Evolutionary conservation across 2,113 vertebrate species (phyloP), one percentile per base, ranked within the genome.

Genomic region (Sebastes schlegelii): DNA sequence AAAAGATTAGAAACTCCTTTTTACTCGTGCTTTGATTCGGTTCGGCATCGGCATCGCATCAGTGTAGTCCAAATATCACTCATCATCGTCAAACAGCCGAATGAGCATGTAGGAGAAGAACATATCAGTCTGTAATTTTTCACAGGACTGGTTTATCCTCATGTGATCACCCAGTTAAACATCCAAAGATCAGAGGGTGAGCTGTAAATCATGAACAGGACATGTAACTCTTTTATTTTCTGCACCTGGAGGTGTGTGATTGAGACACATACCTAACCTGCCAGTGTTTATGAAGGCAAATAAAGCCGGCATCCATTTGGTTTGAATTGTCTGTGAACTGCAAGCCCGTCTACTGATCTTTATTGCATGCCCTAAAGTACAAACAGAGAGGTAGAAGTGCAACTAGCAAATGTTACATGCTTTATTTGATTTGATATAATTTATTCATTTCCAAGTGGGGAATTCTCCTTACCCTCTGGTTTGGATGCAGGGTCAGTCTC

Each of bases 1-100:
- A 92, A 94, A 95, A 92, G 91, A 93, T 92, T 89, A 87, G 73
- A 86, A 88, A 60, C 70, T 86, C 84, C 79, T 86, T 91, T 92
- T 87, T 80, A 80, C 82, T 86, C 54, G 7, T 68, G 85, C 85
- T 91, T 87, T 90, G 79, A 90, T 91, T 89, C 13, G 14, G 57
- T 84, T 87, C 49, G 79, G 85, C 83, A 74, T 87, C 83, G 70
- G 74, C 64, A 66, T 69, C 49, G n/a, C 64, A 72, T 90, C 84
- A 77, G n/a, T 43, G 64, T 26, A 67, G 74, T 57, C 80, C 74
- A 82, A 91, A 89, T 86, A 88, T 85, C 75, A 76, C 67, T 81
- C 26, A 45, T 34, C 34, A 34, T 34, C 34, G 57, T 83, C 70
- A 79, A 81, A 84, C 76, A 17, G 49, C 78, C 69, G 68, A 77